Base-by-base conservation (phyloP, 2,113 vertebrate species). In the Pteropus alecto region DNA sequence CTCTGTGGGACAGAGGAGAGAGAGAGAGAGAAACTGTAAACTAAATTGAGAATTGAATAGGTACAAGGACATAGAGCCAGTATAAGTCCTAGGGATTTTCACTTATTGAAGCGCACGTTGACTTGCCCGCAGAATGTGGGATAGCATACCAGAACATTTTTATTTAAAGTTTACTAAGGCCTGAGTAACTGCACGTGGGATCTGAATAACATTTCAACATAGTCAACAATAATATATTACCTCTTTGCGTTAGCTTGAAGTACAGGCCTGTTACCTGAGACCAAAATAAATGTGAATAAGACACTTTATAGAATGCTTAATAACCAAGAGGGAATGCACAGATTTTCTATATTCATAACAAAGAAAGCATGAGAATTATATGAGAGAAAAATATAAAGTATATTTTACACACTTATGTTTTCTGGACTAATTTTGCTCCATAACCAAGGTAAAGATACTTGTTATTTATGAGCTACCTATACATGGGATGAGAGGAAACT, bases 91-190 rank as follows among this genome's bases (percentile, higher is more conserved):
- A 46, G 16, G 15, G 61, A 54, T 73, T 35, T 54, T n/a, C 38
- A 16, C 38, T 9, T 33, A 4, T 26, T 13, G 46, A 4, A 28
- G 19, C 85, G 6, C n/a, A 28, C 22, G 5, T 26, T 41, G 12
- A 18, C 38, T 71, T n/a, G 7, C 10, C 22, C n/a, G 24, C 33
- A 77, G 68, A 33, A 38, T 61, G 46, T 2, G 13, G n/a, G 12
- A 0, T 4, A 13, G n/a, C 60, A 2, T 24, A 24, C 10, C 18
- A 56, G 19, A 56, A 78, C 33, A n/a, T 51, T 58, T 48, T 26
- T 48, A 14, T 63, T 96, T 94, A 83, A 96, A 77, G 54, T 61
- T 33, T 63, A 30, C 58, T 74, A 74, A 83, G 33, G 5, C 7
- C 14, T 73, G 26, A 84, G 16, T 60, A 76, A 35, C 19, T 63